Evolutionary conservation across 92 coral and sea anemone genomes (phyloP), one percentile per base, ranked within the genome.

Genomic region (Porites evermanni): DNA sequence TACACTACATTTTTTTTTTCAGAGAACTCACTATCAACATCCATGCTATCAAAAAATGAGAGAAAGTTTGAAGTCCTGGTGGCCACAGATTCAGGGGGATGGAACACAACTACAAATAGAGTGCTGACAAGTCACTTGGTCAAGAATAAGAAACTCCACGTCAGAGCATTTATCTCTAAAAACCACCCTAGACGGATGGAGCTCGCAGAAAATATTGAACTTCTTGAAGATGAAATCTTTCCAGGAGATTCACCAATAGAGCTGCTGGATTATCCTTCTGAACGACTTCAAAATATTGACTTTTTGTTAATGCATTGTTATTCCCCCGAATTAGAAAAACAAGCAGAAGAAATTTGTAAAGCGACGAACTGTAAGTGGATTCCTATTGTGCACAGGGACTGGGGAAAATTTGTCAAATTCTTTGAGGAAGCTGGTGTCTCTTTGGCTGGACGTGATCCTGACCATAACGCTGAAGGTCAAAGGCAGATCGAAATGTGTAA

Each of bases 341-440:
- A 44, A 21, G 74, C 83, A 64, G 64, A 74, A 20, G 12, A 13
- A 10, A 53, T 68, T 3, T 12, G 64, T 26, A 32, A 20, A 9
- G 14, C 66, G 65, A 67, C 23, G 53, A 67, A 80, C 17, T 80
- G 84, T 8, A 80, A 68, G n/a, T 80, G 67, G 76, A 1, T 68
- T 54, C 67, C 68, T 69, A 66, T 80, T 8, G 75, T 24, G 0
- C 75, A 80, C 47, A 53, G 18, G 9, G 50, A 7, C 10, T 12
- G 76, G 20, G 84, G 50, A 80, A 64, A 68, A 18, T n/a, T 68
- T 14, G 66, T 32, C 16, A 80, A 80, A 52, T 68, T 21, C 50
- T 64, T 47, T n/a, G 8, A 79, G 3, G 56, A 11, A 6, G 29
- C 17, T 6, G 53, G 13, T 1, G 23, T 47, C 29, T 13, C 56